Conservation (phyloP, 2,797 vertebrate species). For the Clangula hyemalis region DNA sequence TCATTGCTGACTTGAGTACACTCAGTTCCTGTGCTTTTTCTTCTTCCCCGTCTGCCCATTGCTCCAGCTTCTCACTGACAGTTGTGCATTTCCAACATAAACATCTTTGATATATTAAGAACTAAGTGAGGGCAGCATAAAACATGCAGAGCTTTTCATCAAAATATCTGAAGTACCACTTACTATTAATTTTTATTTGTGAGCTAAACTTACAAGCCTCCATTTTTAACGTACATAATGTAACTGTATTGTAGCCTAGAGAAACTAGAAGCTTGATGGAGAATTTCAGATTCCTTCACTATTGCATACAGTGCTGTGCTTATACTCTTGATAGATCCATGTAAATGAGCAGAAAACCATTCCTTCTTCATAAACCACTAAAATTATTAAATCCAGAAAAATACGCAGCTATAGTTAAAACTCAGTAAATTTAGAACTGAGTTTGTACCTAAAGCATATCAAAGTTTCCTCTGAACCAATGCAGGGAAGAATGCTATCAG, state of each 20-base stretch:
- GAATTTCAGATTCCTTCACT: neutral
- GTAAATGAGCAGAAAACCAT: neutral
- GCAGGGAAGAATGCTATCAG: neutral
- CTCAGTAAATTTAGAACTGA: neutral
- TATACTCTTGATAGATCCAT: neutral
- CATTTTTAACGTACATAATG: neutral
- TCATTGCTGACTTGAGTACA: constrained; percentile 9
- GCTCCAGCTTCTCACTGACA: constrained; percentile 1
- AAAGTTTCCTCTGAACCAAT: neutral
- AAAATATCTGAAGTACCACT: neutral
- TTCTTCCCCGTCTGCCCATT: neutral
- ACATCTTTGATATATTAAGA: constrained; percentile 12
- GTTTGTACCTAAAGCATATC: neutral
- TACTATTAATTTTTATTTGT: constrained; percentile 35
- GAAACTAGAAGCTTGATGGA: neutral
- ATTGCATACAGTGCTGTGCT: neutral
- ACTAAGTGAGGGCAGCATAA: neutral
- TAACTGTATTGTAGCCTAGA: neutral
- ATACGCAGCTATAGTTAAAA: neutral
- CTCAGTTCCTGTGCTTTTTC: neutral
- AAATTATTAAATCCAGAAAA: neutral
- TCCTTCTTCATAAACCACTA: neutral
- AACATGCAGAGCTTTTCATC: constrained; percentile 23
- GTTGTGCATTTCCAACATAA: neutral
- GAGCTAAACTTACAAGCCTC: constrained; percentile 21